Percentiles rank a stretch among this genome's conserved stretches.
Evolutionary conservation across 2,113 vertebrate species (phyloP).

Genomic region (Rhabdomys dilectus): DNA sequence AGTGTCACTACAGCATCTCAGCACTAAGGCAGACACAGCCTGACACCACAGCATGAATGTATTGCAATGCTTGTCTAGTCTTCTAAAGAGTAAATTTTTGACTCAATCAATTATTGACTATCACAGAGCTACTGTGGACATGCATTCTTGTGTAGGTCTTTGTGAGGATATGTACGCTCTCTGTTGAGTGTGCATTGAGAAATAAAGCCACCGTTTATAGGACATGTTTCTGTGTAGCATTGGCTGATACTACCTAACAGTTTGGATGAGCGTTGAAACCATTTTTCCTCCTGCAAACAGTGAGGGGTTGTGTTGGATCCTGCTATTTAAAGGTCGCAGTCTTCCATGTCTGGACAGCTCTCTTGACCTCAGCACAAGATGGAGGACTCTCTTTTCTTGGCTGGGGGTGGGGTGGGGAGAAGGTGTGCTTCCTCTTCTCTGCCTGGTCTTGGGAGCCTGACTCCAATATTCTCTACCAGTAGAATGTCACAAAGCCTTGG

Average conservation of each 20-base stretch:
- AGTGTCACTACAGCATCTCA: too few relatives aligned
- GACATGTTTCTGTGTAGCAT: slow-evolving; percentile 22
- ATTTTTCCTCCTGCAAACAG: background rate
- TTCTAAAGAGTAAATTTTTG: background rate
- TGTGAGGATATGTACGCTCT: background rate
- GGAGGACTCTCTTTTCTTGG: too few relatives aligned
- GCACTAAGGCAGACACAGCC: too few relatives aligned
- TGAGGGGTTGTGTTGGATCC: background rate
- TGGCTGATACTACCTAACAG: background rate
- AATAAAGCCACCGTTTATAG: background rate
- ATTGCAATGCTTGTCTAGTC: background rate
- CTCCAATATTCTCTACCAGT: too few relatives aligned
- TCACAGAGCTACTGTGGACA: background rate
- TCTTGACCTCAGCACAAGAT: too few relatives aligned
- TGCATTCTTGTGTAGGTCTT: background rate
- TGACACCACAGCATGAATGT: background rate
- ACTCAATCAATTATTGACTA: background rate
- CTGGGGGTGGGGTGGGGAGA: rapidly evolving
- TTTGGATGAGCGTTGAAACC: slow-evolving; percentile 29
- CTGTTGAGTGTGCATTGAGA: slow-evolving; percentile 16
- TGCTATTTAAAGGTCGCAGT: too few relatives aligned
- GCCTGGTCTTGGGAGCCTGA: too few relatives aligned
- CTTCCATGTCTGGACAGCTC: too few relatives aligned
- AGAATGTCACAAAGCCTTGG: too few relatives aligned
- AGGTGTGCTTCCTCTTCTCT: too few relatives aligned